A percentile compares a stretch with the other conserved stretches of the same genome.
Evolutionary conservation across 2,797 vertebrate species (phyloP).

Genomic region (Otus scops): DNA sequence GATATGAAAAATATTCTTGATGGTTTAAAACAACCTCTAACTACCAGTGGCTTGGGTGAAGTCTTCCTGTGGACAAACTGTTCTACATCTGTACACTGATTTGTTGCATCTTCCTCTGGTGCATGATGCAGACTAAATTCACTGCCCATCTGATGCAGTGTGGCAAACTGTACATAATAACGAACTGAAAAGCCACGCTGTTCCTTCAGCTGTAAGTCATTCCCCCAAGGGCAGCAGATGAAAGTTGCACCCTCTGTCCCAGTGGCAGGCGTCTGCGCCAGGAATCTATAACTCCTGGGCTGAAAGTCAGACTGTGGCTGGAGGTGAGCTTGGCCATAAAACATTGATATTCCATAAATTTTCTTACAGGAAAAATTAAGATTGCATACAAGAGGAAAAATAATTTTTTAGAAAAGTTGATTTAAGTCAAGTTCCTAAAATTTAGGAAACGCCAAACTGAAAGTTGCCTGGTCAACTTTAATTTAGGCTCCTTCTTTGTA

Average conservation of each 20-base stretch:
- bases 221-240: neutral
- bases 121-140: neutral
- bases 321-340: neutral
- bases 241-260: neutral
- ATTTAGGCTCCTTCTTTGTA: constrained; percentile 20
- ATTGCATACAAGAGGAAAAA: neutral
- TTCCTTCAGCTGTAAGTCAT: neutral
- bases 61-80: neutral
- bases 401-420: neutral
- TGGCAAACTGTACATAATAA: neutral
- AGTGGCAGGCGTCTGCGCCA: neutral
- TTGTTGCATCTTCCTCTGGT: neutral
- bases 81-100: neutral
- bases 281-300: neutral
- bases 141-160: neutral
- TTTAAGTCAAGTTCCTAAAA: constrained; percentile 2
- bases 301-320: neutral
- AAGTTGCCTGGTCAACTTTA: constrained; percentile 47
- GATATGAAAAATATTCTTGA: neutral
- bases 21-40: neutral
- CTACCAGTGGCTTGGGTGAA: neutral
- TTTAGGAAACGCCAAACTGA: neutral
- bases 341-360: neutral
- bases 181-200: neutral
- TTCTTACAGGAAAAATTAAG: neutral